Evolutionary conservation across 37 sponge, comb jelly and placozoan species (phyloP).

Genomic region (Amphimedon queenslandica): DNA sequence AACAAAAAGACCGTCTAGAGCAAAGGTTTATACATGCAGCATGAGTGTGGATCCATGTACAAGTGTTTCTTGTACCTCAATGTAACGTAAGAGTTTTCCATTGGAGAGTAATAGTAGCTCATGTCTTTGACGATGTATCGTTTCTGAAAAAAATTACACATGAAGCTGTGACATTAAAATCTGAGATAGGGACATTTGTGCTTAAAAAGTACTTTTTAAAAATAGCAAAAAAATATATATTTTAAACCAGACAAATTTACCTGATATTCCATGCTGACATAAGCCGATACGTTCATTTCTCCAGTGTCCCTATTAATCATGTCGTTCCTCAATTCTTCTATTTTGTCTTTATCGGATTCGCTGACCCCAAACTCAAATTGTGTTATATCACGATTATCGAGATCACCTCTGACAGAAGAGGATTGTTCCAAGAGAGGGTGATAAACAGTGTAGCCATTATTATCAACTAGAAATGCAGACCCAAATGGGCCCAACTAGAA

Average conservation of each 20-base stretch:
- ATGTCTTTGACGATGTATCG: slow-evolving; percentile 8
- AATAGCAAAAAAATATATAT: background rate
- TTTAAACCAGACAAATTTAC: background rate
- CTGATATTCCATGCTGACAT: slow-evolving; percentile 13
- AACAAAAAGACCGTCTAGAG: too few species aligned
- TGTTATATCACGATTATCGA: slow-evolving; percentile 27
- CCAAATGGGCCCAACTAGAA: slow-evolving; percentile 33
- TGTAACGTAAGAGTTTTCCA: too few species aligned
- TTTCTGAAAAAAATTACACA: slow-evolving; percentile 9
- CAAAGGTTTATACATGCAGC: too few species aligned
- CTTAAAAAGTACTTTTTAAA: too few species aligned
- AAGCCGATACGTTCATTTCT: background rate
- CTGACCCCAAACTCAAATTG: slow-evolving; percentile 26
- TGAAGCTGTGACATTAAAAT: background rate
- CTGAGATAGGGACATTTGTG: background rate
- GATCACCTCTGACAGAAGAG: slow-evolving; percentile 21
- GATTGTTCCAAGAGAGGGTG: slow-evolving; percentile 30
- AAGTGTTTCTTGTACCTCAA: too few species aligned
- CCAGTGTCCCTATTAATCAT: slow-evolving; percentile 18
- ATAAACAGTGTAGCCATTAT: slow-evolving; percentile 37
- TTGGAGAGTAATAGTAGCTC: slow-evolving; percentile 33
- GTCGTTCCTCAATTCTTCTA: background rate
- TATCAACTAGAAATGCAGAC: slow-evolving; percentile 44
- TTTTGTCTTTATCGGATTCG: background rate
- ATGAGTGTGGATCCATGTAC: too few species aligned